phyloP scores from a whole-genome alignment of 2,113 vertebrate genomes.

The Choloepus hoffmanni region DNA sequence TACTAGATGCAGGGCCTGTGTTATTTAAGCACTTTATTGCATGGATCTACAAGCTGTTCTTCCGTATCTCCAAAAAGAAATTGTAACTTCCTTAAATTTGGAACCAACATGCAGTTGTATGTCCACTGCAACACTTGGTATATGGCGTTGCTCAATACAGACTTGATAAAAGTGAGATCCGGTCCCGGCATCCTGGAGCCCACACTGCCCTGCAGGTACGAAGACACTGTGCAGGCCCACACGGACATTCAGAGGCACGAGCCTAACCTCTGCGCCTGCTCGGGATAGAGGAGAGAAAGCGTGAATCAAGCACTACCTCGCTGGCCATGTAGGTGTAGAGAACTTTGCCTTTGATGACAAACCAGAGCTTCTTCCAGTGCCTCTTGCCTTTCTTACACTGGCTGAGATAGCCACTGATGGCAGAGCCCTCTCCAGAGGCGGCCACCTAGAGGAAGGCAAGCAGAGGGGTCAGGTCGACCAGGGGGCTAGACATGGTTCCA shows the following conservation, averaged over 20 bases:
- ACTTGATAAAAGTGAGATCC: neutral
- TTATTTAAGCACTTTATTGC: neutral
- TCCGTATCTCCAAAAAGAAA: neutral
- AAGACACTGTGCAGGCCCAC: neutral
- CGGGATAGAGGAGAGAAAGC: neutral
- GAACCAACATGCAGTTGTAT: accelerated
- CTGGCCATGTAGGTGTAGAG: constrained; percentile 95
- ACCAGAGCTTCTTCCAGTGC: constrained; percentile 99
- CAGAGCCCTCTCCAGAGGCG: constrained; percentile 91
- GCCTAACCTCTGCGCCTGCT: neutral
- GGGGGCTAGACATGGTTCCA: neutral
- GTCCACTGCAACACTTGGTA: neutral
- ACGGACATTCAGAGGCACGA: neutral
- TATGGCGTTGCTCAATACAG: neutral
- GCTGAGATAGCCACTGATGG: constrained; percentile 94
- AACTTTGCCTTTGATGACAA: constrained; percentile 99
- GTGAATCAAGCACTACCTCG: constrained; percentile 88
- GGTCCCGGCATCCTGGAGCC: neutral
- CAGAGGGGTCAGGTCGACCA: constrained; percentile 1
- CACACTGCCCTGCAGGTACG: neutral
- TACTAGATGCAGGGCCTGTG: neutral
- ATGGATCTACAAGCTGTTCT: neutral
- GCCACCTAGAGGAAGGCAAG: constrained; percentile 88
- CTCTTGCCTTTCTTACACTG: constrained; percentile 95
- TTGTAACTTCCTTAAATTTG: neutral